Conservation (phyloP, 2,888 invertebrate genomes). For the Drosophila imparisetae region DNA sequence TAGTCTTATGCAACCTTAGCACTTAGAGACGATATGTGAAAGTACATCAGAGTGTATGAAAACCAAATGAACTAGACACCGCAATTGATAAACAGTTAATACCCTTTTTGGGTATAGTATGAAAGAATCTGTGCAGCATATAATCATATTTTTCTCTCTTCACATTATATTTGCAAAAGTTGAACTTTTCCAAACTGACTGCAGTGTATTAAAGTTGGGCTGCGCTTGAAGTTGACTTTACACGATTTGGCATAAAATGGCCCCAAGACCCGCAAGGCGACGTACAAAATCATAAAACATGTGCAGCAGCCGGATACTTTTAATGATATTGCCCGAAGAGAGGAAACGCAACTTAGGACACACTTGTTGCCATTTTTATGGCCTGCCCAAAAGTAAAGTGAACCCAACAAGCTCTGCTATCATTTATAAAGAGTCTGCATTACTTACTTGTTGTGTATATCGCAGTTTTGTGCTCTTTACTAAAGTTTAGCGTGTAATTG, state of each 20-base stretch:
- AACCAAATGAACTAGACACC: not conserved
- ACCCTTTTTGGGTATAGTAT: not conserved
- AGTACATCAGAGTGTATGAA: not conserved
- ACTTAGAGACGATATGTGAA: not conserved
- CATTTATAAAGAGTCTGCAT: slow-evolving; percentile 28
- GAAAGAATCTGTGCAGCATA: not conserved
- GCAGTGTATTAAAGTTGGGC: slow-evolving; percentile 24
- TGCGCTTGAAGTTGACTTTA: not conserved
- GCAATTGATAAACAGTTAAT: not conserved
- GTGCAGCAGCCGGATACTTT: slow-evolving; percentile 57
- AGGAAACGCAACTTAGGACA: slow-evolving; percentile 46
- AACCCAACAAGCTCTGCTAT: slow-evolving; percentile 20
- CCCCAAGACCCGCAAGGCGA: slow-evolving; percentile 13
- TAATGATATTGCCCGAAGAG: slow-evolving; percentile 37
- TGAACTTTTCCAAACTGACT: not conserved
- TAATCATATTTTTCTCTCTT: not conserved
- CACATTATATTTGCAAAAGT: not conserved
- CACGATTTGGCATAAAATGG: slow-evolving; percentile 28
- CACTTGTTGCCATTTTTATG: slow-evolving; percentile 61
- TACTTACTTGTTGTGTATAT: not conserved
- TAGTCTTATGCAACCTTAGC: not conserved
- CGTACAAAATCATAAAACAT: slow-evolving; percentile 45
- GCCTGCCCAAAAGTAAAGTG: slow-evolving; percentile 12
- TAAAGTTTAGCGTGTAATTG: slow-evolving; percentile 22
- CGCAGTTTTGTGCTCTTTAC: slow-evolving; percentile 11